Evolutionary conservation across 2,797 vertebrate genomes (phyloP).

Genomic region (Hoplostethus atlanticus): DNA sequence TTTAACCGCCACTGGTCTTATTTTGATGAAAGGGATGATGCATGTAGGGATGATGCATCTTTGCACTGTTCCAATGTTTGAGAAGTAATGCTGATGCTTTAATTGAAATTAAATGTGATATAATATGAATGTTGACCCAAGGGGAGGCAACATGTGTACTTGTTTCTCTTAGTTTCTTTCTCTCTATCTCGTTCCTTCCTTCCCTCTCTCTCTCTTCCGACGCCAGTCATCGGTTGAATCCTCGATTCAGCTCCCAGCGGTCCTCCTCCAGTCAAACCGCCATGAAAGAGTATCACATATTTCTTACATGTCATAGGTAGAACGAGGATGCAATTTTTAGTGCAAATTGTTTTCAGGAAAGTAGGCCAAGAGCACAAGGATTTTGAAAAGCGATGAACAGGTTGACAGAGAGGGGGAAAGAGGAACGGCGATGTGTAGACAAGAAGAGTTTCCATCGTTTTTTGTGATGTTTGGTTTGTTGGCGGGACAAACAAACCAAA

Average conservation of each 20-base stretch:
- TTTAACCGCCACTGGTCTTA: no score
- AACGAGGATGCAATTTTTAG: slow-evolving; percentile 69
- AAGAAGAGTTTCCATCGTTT: slow-evolving; percentile 64
- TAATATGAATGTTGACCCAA: no score
- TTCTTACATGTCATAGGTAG: slow-evolving; percentile 68
- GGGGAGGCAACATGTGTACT: no score
- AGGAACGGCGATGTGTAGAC: slow-evolving; percentile 59
- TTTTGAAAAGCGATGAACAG: slow-evolving; percentile 47
- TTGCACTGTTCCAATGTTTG: no score
- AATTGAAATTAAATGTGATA: no score
- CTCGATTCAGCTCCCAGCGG: slow-evolving; percentile 65
- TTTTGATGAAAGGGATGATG: no score
- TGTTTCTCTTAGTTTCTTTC: no score
- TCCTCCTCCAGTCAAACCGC: slow-evolving; percentile 61
- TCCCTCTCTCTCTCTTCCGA: background rate
- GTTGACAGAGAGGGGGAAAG: slow-evolving; percentile 46
- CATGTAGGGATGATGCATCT: no score
- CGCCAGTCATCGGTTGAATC: slow-evolving; percentile 1
- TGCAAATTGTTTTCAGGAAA: slow-evolving; percentile 59
- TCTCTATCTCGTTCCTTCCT: no score
- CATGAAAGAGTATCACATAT: slow-evolving; percentile 59
- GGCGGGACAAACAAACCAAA: slow-evolving; percentile 33
- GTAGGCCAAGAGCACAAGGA: slow-evolving; percentile 74
- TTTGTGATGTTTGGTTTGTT: slow-evolving; percentile 60
- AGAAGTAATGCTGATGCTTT: no score